phyloP scores from a whole-genome alignment of 2,888 invertebrate genomes.

The Drosophila basisetae region DNA sequence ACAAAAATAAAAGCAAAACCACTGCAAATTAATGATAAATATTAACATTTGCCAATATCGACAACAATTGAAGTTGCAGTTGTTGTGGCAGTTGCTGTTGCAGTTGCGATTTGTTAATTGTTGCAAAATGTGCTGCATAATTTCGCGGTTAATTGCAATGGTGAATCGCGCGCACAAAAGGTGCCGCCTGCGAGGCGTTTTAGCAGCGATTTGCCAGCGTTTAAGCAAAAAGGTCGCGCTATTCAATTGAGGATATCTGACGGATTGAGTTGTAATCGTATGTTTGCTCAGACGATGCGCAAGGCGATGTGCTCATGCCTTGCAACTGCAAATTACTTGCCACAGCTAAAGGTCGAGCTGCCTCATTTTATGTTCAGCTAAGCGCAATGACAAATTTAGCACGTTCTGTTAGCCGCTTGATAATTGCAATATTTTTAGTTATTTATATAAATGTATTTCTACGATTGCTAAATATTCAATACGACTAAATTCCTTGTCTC shows the following conservation, averaged over 20 bases:
- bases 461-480: background rate
- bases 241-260: slow-evolving; percentile 73
- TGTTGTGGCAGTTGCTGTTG: slow-evolving; percentile 32
- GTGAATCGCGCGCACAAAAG: slow-evolving; percentile 69
- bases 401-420: slow-evolving; percentile 4
- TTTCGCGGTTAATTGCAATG: slow-evolving; percentile 70
- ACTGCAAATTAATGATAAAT: slow-evolving; percentile 70
- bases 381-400: slow-evolving; percentile 31
- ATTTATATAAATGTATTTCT: background rate
- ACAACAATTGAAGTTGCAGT: slow-evolving; percentile 39
- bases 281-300: slow-evolving; percentile 15
- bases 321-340: slow-evolving; percentile 13
- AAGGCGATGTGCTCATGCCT: slow-evolving; percentile 10
- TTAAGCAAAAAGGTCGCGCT: slow-evolving; percentile 71
- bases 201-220: slow-evolving; percentile 47
- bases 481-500: background rate
- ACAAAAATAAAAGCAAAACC: background rate
- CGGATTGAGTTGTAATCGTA: slow-evolving; percentile 34
- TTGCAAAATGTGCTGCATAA: slow-evolving; percentile 75
- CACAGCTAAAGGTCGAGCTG: slow-evolving; percentile 58
- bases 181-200: slow-evolving; percentile 62
- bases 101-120: slow-evolving; percentile 72
- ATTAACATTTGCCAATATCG: slow-evolving; percentile 66
- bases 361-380: slow-evolving; percentile 30
- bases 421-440: no score